These are phyloP conservation scores for Calidris pygmaea DNA, from an alignment of 2,113 vertebrate genomes.

Conservation along the genomic window DNA sequence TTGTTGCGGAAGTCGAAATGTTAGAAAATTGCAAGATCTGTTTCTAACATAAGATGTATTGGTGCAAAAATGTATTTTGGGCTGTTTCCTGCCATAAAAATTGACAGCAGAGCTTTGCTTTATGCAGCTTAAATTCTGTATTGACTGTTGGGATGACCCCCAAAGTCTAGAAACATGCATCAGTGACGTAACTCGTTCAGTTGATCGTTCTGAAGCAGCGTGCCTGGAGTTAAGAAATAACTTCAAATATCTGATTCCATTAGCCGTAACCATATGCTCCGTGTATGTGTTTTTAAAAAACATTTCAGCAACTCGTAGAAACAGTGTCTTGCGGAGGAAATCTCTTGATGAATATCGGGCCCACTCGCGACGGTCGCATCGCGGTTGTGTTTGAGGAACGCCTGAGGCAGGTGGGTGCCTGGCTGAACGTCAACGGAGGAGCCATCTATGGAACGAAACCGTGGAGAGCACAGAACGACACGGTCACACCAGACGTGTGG, in stretches of 20 bases:
- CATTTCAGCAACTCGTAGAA: conserved; percentile 81
- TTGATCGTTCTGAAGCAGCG: neutral
- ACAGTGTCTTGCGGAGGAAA: conserved; percentile 95
- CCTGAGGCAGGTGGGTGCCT: conserved; percentile 88
- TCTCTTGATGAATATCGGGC: conserved; percentile 91
- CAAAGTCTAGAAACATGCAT: neutral
- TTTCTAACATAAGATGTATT: neutral
- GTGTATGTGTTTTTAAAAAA: neutral
- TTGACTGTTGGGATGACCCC: neutral
- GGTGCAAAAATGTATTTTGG: neutral
- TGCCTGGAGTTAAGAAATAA: neutral
- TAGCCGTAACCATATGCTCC: neutral
- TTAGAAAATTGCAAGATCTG: neutral
- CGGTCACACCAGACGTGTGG: conserved; percentile 80
- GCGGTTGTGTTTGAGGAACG: conserved; percentile 89
- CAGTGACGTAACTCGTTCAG: neutral
- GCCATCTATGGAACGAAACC: conserved; percentile 87
- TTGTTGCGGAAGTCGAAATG: neutral
- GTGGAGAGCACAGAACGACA: conserved; percentile 91
- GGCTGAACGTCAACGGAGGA: conserved; percentile 89
- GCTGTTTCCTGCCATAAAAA: neutral
- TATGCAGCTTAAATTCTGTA: neutral
- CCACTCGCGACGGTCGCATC: conserved; percentile 88
- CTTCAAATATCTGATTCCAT: neutral
- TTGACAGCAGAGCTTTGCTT: neutral